phyloP scores from a whole-genome alignment of 2,113 vertebrate genomes.

The Sitta europaea region DNA sequence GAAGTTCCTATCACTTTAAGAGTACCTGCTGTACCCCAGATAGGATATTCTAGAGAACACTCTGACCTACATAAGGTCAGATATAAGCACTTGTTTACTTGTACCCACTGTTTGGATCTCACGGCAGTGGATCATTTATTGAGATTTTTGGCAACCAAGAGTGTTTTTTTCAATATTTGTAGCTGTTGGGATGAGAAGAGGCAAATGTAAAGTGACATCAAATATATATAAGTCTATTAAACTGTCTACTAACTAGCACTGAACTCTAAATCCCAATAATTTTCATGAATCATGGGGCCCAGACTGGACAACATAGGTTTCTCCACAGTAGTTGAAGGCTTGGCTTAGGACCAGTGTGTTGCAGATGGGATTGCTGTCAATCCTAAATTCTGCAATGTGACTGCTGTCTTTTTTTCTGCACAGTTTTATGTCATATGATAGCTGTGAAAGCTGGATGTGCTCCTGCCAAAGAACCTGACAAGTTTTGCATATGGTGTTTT shows the following conservation, averaged over 20 bases:
- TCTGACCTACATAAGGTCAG: neutral
- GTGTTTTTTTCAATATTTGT: neutral
- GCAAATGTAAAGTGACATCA: neutral
- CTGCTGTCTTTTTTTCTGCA: constrained; percentile 5
- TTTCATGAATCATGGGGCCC: neutral
- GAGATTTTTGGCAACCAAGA: neutral
- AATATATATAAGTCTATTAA: neutral
- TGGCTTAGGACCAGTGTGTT: neutral
- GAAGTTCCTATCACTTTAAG: neutral
- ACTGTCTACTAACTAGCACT: neutral
- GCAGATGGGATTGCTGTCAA: neutral
- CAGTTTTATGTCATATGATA: constrained; percentile 16
- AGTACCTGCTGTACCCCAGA: neutral
- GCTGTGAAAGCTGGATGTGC: constrained; percentile 24
- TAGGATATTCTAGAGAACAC: neutral
- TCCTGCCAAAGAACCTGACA: neutral
- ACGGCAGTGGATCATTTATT: neutral
- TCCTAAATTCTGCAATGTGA: neutral
- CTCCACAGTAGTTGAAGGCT: neutral
- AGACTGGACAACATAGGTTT: neutral
- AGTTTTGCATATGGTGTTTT: neutral
- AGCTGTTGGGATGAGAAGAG: neutral
- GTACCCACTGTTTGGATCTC: neutral
- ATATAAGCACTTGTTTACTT: neutral
- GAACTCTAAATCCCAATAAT: neutral